phyloP scores from a whole-genome alignment of 2,797 vertebrate genomes.

The Poliocrania exsul region DNA sequence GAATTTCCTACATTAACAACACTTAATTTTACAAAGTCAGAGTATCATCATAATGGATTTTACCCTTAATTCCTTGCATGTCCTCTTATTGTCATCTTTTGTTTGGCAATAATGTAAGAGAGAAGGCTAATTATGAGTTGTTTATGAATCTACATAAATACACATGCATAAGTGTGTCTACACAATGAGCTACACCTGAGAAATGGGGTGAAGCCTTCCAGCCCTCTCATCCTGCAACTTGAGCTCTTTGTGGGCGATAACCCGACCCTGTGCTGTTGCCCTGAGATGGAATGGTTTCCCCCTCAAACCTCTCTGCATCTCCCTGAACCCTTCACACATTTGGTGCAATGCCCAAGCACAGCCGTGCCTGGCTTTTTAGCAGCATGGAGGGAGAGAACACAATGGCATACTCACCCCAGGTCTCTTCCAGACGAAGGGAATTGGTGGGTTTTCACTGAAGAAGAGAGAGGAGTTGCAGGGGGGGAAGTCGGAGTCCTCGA shows the following conservation, averaged over 20 bases:
- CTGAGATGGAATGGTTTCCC: neutral
- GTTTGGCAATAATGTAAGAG: neutral
- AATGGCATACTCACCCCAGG: conserved; percentile 78
- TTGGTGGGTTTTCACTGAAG: conserved; percentile 84
- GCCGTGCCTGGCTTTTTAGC: fast-evolving
- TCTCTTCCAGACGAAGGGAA: conserved; percentile 90
- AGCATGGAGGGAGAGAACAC: too few species aligned
- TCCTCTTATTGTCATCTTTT: neutral
- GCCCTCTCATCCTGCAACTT: neutral
- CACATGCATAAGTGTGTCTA: fast-evolving
- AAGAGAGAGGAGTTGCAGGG: conserved; percentile 84
- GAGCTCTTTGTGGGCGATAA: neutral
- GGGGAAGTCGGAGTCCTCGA: conserved; percentile 90
- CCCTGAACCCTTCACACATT: fast-evolving
- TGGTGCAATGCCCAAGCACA: neutral
- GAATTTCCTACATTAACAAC: neutral
- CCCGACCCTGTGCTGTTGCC: fast-evolving
- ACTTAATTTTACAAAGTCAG: neutral
- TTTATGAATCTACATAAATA: neutral
- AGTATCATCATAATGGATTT: neutral
- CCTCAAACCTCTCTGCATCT: fast-evolving
- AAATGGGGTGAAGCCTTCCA: neutral
- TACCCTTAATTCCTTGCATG: neutral
- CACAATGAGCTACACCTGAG: neutral
- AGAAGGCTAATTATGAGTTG: neutral